These are phyloP conservation scores for Drosophila auraria DNA, from an alignment of 1,140 invertebrate genomes.

Conservation along the genomic window DNA sequence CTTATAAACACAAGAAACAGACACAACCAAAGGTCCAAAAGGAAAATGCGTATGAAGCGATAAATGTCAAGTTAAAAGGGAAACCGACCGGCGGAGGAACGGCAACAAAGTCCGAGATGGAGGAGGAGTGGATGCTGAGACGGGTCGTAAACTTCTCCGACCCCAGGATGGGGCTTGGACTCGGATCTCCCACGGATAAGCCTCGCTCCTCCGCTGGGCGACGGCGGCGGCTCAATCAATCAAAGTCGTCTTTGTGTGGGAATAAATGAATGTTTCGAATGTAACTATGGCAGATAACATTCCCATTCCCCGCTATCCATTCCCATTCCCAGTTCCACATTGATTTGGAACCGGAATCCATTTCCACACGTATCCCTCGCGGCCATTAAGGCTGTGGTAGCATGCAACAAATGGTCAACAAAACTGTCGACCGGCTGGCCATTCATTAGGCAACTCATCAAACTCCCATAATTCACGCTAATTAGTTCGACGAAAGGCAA, in stretches of 20 bases:
- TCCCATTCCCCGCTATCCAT: constrained; percentile 19
- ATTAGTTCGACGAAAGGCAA: constrained; percentile 60
- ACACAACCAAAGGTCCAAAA: constrained; percentile 9
- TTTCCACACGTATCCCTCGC: constrained; percentile 9
- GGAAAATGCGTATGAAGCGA: constrained; percentile 71
- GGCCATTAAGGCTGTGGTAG: constrained; percentile 25
- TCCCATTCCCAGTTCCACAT: background rate
- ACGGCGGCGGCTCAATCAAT: constrained; percentile 62
- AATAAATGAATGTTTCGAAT: constrained; percentile 49
- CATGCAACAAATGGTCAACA: constrained; percentile 60
- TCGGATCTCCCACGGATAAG: constrained; percentile 5
- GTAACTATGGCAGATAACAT: constrained; percentile 62
- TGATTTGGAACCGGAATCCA: constrained; percentile 40
- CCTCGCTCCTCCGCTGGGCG: constrained; percentile 8
- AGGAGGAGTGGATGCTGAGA: constrained; percentile 2
- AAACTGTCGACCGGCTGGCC: constrained; percentile 42
- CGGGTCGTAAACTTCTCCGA: constrained; percentile 44
- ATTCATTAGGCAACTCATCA: constrained; percentile 59
- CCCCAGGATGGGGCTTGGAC: background rate
- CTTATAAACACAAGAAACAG: constrained; percentile 55
- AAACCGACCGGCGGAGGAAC: constrained; percentile 26
- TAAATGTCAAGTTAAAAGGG: constrained; percentile 76
- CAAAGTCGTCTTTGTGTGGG: constrained; percentile 63
- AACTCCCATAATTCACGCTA: constrained; percentile 71
- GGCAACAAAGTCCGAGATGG: background rate